A percentile compares a stretch with the other conserved stretches of the same genome.
Conservation (phyloP, 2,888 invertebrate genomes). For the Eucriotettix oculatus region DNA sequence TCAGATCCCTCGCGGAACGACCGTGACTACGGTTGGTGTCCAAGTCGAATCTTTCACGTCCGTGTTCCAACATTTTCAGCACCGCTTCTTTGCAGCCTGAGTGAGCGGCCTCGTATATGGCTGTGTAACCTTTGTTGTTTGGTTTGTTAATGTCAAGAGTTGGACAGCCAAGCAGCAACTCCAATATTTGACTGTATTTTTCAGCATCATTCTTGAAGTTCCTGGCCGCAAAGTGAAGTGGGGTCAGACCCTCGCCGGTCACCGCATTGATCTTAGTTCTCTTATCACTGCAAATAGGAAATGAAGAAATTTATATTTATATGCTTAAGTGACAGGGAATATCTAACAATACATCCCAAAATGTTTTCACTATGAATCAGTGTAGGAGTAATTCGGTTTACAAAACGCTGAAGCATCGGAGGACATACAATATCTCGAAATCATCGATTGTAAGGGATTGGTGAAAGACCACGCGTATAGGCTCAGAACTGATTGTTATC, state of each 20-base stretch:
- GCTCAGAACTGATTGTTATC: too few relatives aligned
- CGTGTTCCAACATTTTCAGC: background rate
- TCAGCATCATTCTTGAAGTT: background rate
- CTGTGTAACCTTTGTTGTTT: background rate
- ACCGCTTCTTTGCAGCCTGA: background rate
- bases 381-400: too few relatives aligned
- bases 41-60: background rate
- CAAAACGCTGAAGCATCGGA: too few relatives aligned
- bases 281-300: too few relatives aligned
- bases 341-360: too few relatives aligned
- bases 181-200: background rate
- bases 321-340: too few relatives aligned
- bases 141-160: background rate
- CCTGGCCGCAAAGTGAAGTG: background rate
- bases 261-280: too few relatives aligned
- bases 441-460: too few relatives aligned
- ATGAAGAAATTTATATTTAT: too few relatives aligned
- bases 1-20: background rate
- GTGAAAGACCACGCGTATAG: too few relatives aligned
- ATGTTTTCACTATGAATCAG: too few relatives aligned
- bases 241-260: background rate
- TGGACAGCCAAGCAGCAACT: background rate
- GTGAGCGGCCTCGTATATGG: background rate
- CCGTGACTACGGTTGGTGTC: background rate
- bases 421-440: too few relatives aligned